A percentile compares a stretch with the other conserved stretches of the same genome.
Evolutionary conservation across 1,140 invertebrate genomes (phyloP).

Genomic region (Tetranychus urticae): DNA sequence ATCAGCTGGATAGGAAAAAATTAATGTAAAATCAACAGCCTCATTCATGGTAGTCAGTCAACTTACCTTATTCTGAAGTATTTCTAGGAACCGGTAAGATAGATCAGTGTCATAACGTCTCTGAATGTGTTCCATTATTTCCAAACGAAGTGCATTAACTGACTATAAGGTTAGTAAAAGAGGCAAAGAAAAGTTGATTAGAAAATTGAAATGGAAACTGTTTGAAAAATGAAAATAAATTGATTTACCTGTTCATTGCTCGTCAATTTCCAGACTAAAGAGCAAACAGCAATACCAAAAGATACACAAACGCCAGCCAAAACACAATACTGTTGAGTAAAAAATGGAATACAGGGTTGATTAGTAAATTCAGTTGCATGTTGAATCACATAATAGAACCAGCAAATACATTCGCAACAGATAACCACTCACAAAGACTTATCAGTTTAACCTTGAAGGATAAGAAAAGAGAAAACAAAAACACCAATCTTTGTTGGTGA

Average conservation of each 20-base stretch:
- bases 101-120: neutral
- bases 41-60: no score
- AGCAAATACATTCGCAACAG: no score
- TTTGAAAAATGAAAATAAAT: neutral
- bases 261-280: neutral
- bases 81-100: neutral
- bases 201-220: neutral
- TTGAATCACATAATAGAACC: no score
- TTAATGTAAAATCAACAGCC: no score
- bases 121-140: neutral
- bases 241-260: neutral
- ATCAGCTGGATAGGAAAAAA: neutral
- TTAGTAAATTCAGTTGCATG: no score
- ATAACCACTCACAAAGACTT: no score
- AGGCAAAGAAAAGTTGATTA: neutral
- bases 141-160: neutral
- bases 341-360: neutral
- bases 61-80: neutral
- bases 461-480: no score
- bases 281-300: neutral
- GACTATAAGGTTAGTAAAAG: neutral
- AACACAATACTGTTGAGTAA: neutral
- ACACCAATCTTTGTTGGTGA: no score
- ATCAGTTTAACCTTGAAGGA: no score
- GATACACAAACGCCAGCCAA: neutral